Percentiles rank a stretch among this genome's conserved stretches.
phyloP scores from a whole-genome alignment of 2,113 vertebrate genomes.

The Pimephales promelas region DNA sequence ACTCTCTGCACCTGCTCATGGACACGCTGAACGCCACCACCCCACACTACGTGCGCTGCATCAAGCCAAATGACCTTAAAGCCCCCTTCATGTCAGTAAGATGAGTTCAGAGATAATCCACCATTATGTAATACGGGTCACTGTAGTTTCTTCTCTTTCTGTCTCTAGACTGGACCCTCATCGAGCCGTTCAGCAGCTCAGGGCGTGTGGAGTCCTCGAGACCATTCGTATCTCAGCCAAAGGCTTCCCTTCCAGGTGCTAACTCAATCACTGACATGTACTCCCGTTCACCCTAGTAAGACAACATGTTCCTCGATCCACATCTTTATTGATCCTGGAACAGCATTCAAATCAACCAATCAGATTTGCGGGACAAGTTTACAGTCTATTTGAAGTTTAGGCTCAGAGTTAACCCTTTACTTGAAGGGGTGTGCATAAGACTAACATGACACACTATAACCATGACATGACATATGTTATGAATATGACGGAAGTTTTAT shows the following conservation, averaged over 20 bases:
- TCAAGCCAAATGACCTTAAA: constrained; percentile 95
- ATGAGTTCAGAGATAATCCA: background rate
- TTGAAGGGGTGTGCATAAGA: too few species aligned
- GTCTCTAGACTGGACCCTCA: constrained; percentile 86
- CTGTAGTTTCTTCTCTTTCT: background rate
- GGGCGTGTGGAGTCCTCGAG: constrained; percentile 94
- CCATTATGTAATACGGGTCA: background rate
- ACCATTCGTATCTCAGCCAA: constrained; percentile 96
- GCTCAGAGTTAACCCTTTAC: too few species aligned
- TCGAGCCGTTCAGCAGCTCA: constrained; percentile 91
- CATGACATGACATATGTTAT: too few species aligned
- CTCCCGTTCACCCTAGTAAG: too few species aligned
- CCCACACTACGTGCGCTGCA: constrained; percentile 96
- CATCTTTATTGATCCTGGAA: too few species aligned
- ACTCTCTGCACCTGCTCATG: constrained; percentile 94
- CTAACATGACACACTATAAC: too few species aligned
- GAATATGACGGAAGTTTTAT: too few species aligned
- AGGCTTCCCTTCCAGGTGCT: constrained; percentile 93
- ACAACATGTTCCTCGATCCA: too few species aligned
- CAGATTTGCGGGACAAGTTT: too few species aligned
- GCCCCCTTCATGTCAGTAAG: constrained; percentile 87
- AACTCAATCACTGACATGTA: background rate
- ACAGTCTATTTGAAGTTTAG: too few species aligned
- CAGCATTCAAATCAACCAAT: too few species aligned
- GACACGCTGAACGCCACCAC: constrained; percentile 93